Base-by-base conservation (phyloP, 53 echinoderm and acorn worm species). In the Echinarachnius parma region DNA sequence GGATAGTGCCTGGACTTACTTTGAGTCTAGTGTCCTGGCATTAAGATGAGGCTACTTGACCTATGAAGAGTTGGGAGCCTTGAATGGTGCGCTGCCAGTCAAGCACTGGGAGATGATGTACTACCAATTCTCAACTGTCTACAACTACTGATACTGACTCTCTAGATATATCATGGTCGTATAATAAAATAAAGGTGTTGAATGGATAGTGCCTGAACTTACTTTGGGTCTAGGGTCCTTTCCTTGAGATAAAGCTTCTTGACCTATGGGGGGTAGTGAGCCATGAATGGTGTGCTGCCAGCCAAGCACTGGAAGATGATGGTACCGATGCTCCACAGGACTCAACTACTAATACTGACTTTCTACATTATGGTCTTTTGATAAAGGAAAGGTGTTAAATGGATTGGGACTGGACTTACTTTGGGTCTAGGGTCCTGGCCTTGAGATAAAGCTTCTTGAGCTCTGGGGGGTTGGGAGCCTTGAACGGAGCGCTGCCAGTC, bases 281-380 rank as follows among this genome's bases (percentile, higher is more conserved):
- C 96, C 56, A 91, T 87, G 77, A 96, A 96, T 34, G 91, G 91
- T 7, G 91, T 85, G 30, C 68, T 91, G 14, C 88, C 87, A 28
- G 96, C 91, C n/a, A 91, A 84, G 75, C 96, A 91, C 57, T 96
- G 96, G 80, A 87, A 96, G 42, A 96, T 66, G 64, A 96, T 96
- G 62, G 96, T 96, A 23, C 96, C 96, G 21, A n/a, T n/a, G n/a
- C n/a, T n/a, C n/a, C n/a, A n/a, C n/a, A n/a, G n/a, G n/a, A n/a
- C n/a, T n/a, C n/a, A n/a, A n/a, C n/a, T n/a, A n/a, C n/a, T n/a
- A n/a, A n/a, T n/a, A n/a, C n/a, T n/a, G n/a, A n/a, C n/a, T n/a
- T n/a, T n/a, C n/a, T n/a, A n/a, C n/a, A n/a, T n/a, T n/a, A n/a
- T n/a, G n/a, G n/a, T n/a, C n/a, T n/a, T n/a, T n/a, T n/a, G n/a